These are phyloP conservation scores for Uria lomvia DNA, from an alignment of 2,113 vertebrate species.

Conservation along the genomic window DNA sequence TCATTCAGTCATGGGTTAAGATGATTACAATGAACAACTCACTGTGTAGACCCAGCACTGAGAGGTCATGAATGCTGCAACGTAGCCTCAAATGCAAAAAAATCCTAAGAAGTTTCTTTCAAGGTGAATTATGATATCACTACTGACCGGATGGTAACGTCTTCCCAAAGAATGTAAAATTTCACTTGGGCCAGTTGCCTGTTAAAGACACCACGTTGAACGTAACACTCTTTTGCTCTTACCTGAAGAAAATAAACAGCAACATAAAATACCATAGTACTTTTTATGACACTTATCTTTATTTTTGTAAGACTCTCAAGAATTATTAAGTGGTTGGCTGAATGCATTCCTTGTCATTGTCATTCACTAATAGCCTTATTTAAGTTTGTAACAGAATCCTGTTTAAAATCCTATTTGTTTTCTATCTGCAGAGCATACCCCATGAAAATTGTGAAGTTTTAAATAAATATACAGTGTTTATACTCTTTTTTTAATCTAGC, in stretches of 20 bases:
- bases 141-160: not conserved
- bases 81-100: not conserved
- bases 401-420: not conserved
- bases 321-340: not conserved
- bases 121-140: not conserved
- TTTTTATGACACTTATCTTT: not conserved
- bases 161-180: not conserved
- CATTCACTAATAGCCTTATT: not conserved
- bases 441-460: not conserved
- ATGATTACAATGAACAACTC: not conserved
- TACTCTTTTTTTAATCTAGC: not conserved
- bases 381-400: not conserved
- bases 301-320: not conserved
- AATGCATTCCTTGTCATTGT: not conserved
- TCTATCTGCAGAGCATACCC: not conserved
- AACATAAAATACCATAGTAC: not conserved
- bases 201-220: not conserved
- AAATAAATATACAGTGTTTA: not conserved
- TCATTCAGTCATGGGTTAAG: accelerated
- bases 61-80: not conserved
- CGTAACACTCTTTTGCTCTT: not conserved
- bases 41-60: not conserved
- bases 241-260: not conserved
- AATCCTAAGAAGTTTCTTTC: not conserved
- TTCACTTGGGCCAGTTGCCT: not conserved